Percentiles rank a stretch among this genome's conserved stretches.
phyloP scores from a whole-genome alignment of 2,113 vertebrate species.

The Hippocampus abdominalis region DNA sequence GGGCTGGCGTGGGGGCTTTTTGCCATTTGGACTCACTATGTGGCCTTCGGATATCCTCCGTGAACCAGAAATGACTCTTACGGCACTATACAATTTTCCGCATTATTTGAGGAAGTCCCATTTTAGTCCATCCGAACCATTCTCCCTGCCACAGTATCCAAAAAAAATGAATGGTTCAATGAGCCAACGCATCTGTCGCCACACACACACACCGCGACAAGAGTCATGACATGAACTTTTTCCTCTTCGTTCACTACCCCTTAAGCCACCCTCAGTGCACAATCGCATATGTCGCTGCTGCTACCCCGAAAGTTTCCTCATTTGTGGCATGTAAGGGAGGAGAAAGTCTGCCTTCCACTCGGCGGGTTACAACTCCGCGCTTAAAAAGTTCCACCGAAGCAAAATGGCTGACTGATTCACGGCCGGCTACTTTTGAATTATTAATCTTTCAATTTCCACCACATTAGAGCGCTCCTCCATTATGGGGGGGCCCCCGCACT shows the following conservation, averaged over 20 bases:
- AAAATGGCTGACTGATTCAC: slow-evolving; percentile 83
- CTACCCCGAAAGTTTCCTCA: slow-evolving; percentile 45
- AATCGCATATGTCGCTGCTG: slow-evolving; percentile 15
- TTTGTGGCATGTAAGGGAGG: not conserved
- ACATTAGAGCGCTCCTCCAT: slow-evolving; percentile 79
- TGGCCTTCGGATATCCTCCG: too few species aligned
- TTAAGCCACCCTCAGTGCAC: slow-evolving; percentile 9
- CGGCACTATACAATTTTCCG: too few species aligned
- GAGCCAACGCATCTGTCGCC: not conserved
- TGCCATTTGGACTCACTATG: too few species aligned
- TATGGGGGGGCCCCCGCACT: slow-evolving; percentile 71
- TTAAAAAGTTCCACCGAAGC: slow-evolving; percentile 32
- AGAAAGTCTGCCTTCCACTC: slow-evolving; percentile 37
- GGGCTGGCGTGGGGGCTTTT: too few species aligned
- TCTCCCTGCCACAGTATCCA: too few species aligned
- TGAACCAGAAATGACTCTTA: too few species aligned
- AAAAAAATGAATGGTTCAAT: not conserved
- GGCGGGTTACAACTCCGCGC: slow-evolving; percentile 35
- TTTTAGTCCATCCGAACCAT: not conserved
- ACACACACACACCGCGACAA: not conserved
- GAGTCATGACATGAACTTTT: slow-evolving; percentile 21
- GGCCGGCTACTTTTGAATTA: slow-evolving; percentile 88
- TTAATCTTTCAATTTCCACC: slow-evolving; percentile 92
- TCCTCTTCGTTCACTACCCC: not conserved
- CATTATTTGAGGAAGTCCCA: not conserved